phyloP scores from a whole-genome alignment of 2,113 vertebrate species.

The Sisor rabdophorus region DNA sequence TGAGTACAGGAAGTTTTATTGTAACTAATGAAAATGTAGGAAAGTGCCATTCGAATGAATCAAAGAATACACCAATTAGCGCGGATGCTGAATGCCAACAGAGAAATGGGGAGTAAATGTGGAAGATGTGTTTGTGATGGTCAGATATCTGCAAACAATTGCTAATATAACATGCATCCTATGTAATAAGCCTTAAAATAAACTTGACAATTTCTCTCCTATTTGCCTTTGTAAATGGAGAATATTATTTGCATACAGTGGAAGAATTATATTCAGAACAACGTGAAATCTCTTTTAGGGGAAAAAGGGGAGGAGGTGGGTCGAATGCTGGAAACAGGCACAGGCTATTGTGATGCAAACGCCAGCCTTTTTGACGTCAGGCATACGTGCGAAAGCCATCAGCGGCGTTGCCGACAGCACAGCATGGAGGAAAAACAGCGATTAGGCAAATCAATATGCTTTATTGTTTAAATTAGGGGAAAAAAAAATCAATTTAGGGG shows the following conservation, averaged over 20 bases:
- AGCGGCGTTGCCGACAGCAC: not conserved
- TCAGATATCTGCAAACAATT: no score
- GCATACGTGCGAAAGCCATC: slow-evolving; percentile 20
- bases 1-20: no score
- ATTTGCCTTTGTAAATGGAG: not conserved
- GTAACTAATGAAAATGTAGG: no score
- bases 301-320: not conserved
- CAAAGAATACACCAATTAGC: no score
- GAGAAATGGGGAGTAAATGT: no score
- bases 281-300: slow-evolving; percentile 14
- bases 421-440: not conserved
- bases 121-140: no score
- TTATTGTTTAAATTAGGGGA: not conserved
- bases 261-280: slow-evolving; percentile 9
- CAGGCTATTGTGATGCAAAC: slow-evolving; percentile 14
- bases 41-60: no score
- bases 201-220: not conserved
- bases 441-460: not conserved
- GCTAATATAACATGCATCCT: no score
- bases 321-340: slow-evolving; percentile 4
- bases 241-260: slow-evolving; percentile 32
- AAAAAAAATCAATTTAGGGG: not conserved
- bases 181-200: no score
- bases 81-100: no score
- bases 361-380: not conserved